A percentile compares a stretch with the other conserved stretches of the same genome.
Conservation (phyloP, 1,140 invertebrate genomes). For the Teleopsis dalmanni region DNA sequence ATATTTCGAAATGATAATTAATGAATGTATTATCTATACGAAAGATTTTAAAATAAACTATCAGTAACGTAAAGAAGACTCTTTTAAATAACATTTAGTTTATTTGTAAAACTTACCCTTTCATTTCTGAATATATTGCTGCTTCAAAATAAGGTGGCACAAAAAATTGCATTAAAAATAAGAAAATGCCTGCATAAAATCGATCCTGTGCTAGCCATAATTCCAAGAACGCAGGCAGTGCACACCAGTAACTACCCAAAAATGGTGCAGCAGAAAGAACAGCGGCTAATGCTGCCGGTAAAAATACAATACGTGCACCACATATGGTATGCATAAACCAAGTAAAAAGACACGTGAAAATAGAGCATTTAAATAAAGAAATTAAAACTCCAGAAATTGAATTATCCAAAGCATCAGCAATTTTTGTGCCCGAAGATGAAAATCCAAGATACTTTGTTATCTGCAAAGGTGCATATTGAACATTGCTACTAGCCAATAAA, state of each 20-base stretch:
- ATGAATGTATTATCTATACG: background rate
- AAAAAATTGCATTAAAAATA: slow-evolving; percentile 78
- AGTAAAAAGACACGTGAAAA: slow-evolving; percentile 96
- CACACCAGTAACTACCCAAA: slow-evolving; percentile 89
- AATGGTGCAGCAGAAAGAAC: slow-evolving; percentile 91
- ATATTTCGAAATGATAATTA: slow-evolving; percentile 9
- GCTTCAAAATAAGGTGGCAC: slow-evolving; percentile 89
- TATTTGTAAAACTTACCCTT: slow-evolving; percentile 63
- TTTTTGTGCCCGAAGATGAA: slow-evolving; percentile 69
- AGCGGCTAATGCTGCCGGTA: slow-evolving; percentile 87
- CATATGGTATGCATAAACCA: slow-evolving; percentile 96
- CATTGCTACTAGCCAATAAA: slow-evolving; percentile 78
- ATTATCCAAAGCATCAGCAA: slow-evolving; percentile 59
- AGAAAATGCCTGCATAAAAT: slow-evolving; percentile 61
- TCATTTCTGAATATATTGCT: slow-evolving; percentile 94
- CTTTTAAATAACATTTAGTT: background rate
- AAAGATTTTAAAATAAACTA: too few species aligned
- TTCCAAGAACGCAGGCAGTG: slow-evolving; percentile 86
- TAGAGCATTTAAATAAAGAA: slow-evolving; percentile 92
- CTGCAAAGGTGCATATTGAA: slow-evolving; percentile 84
- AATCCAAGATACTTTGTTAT: slow-evolving; percentile 62
- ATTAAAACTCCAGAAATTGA: slow-evolving; percentile 77
- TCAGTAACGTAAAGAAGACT: too few species aligned
- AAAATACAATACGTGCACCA: slow-evolving; percentile 87
- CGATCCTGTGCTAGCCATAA: slow-evolving; percentile 85